Percentiles rank a stretch among this genome's conserved stretches.
phyloP scores from a whole-genome alignment of 2,113 vertebrate genomes.

The Brachionichthys hirsutus region DNA sequence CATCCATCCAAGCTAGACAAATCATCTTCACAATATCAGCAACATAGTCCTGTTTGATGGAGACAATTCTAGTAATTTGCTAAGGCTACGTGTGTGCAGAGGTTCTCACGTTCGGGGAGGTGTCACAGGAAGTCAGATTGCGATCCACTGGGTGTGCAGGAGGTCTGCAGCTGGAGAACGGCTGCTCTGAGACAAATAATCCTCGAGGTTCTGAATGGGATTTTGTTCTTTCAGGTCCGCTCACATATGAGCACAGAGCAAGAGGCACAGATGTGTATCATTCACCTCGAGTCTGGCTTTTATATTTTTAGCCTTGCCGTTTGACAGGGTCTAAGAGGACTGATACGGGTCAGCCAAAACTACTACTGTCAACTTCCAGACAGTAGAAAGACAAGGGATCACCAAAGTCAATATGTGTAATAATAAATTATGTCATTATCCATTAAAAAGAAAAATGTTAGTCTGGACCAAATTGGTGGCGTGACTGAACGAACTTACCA shows the following conservation, averaged over 20 bases:
- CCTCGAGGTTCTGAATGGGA: constrained; percentile 57
- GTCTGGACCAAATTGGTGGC: too few relatives aligned
- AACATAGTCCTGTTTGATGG: constrained; percentile 9
- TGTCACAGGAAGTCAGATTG: constrained; percentile 65
- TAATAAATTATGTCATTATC: too few relatives aligned
- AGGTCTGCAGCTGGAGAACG: constrained; percentile 65
- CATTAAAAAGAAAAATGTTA: too few relatives aligned
- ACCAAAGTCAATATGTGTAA: too few relatives aligned
- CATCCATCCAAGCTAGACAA: constrained; percentile 6
- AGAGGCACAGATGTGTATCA: neutral
- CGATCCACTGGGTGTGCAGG: constrained; percentile 58
- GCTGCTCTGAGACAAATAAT: constrained; percentile 61
- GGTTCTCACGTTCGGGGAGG: constrained; percentile 60
- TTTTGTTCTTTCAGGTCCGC: constrained; percentile 37
- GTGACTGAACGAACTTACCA: too few relatives aligned
- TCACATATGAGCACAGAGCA: constrained; percentile 31
- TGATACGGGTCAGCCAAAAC: too few relatives aligned
- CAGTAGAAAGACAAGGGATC: too few relatives aligned
- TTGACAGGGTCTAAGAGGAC: too few relatives aligned
- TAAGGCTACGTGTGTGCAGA: constrained; percentile 36
- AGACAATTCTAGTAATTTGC: constrained; percentile 37
- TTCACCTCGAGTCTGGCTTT: constrained; percentile 1
- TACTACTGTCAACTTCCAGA: too few relatives aligned
- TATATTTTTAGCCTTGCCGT: neutral
- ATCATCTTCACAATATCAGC: constrained; percentile 26